Base-by-base conservation (phyloP, 2,113 vertebrate species). In the Rhipidura dahli region DNA sequence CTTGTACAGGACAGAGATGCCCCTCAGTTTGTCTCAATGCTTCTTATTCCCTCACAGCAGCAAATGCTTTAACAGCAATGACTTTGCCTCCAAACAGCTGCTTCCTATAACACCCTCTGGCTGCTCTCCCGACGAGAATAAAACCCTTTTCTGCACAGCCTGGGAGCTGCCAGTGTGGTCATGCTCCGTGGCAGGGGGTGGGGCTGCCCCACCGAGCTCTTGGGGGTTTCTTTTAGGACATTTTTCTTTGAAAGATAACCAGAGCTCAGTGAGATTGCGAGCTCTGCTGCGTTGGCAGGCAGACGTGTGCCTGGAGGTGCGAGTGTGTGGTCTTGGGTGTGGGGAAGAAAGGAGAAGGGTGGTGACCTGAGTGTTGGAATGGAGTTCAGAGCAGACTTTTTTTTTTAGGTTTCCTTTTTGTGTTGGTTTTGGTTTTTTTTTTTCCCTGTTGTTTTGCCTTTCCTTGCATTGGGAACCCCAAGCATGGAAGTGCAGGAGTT, bases 311-410 rank as follows among this genome's bases (percentile, higher is more conserved):
- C 96, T 71, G 93, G 80, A 81, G 94, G 79, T 78, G 70, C 70
- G 14, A 86, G 93, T 94, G 92, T 95, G 96, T 96, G 93, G 94
- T 96, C 96, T 83, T 88, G 94, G 93, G 90, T 64, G 96, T 93
- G 92, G 93, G 88, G 88, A 89, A 93, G 72, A 92, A 66, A 91
- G 80, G 47, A 88, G 94, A 63, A 70, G 90, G 90, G 90, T 95
- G 93, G 76, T 96, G 95, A 96, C 94, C 96, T 96, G 79, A 96
- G 81, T 81, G 71, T 54, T 96, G 95, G 93, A 96, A 82, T 13
- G 0, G 81, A 93, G 90, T 92, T 96, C 93, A 95, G 75, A 94
- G 79, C 15, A 83, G 54, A 26, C 24, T 24, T 31, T 54, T 54
- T 82, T 44, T 70, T 69, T n/a, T n/a, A n/a, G 0, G 64, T 31